Conservation (phyloP, 2,888 invertebrate species). For the Mayetiola destructor region DNA sequence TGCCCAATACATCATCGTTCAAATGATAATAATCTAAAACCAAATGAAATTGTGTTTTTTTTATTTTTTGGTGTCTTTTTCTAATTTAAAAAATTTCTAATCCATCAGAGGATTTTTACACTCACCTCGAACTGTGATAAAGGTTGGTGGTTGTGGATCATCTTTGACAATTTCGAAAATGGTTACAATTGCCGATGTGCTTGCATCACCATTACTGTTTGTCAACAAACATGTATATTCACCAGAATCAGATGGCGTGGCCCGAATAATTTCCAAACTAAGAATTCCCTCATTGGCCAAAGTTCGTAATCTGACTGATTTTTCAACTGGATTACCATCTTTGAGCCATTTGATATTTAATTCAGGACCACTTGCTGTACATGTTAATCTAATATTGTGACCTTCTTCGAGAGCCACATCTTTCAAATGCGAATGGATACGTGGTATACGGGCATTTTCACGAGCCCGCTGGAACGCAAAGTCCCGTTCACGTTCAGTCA, state of each 20-base stretch:
- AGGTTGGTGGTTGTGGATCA: slow-evolving; percentile 55
- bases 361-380: slow-evolving; percentile 58
- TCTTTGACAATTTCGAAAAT: slow-evolving; percentile 60
- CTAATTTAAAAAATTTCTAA: neutral
- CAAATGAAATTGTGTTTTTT: too few relatives aligned
- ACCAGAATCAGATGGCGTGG: slow-evolving; percentile 53
- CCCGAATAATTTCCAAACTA: slow-evolving; percentile 56
- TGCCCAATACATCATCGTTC: slow-evolving; percentile 43
- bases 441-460: slow-evolving; percentile 30
- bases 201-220: slow-evolving; percentile 57
- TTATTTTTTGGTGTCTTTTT: too few relatives aligned
- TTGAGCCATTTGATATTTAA: slow-evolving; percentile 58
- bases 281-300: slow-evolving; percentile 46
- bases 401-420: slow-evolving; percentile 62
- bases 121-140: slow-evolving; percentile 50
- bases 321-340: slow-evolving; percentile 43
- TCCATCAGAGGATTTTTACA: neutral
- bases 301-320: slow-evolving; percentile 24
- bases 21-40: slow-evolving; percentile 32
- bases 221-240: slow-evolving; percentile 63
- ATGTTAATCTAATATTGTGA: slow-evolving; percentile 60
- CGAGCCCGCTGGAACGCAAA: slow-evolving; percentile 34
- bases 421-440: slow-evolving; percentile 45
- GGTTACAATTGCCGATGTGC: slow-evolving; percentile 57
- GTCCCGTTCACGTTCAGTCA: slow-evolving; percentile 31